Evolutionary conservation across 2,113 vertebrate species (phyloP), one percentile per base, ranked within the genome.

Genomic region (Alethe diademata): DNA sequence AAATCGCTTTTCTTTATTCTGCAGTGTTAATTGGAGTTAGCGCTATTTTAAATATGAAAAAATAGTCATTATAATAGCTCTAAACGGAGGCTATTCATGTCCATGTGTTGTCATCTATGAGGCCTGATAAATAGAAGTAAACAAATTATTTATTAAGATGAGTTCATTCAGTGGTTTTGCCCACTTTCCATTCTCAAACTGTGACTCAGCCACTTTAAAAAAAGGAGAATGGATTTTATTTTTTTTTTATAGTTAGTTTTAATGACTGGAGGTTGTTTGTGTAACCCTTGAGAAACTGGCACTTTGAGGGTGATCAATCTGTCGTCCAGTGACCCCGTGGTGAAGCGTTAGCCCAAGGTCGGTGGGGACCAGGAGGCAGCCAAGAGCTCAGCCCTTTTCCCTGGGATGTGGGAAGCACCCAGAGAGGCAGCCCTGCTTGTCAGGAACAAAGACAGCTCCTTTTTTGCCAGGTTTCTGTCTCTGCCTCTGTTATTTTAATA

Each of bases 231-330:
- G 3, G 18, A 20, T 40, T 40, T n/a, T n/a, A n/a, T n/a, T 40
- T 53, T 78, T 75, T 84, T 85, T 86, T 51, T 57, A 50, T 26
- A 40, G 50, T 70, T 76, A 64, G 25, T 75, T 96, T 82, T 94
- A 90, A 85, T 4, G 24, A 54, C 78, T 79, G 22, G 16, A 79
- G 70, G 38, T 91, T 96, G 81, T 95, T 97, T 97, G 78, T n/a
- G 20, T 97, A 94, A 97, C 90, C 94, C 71, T 76, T 89, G 92
- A 79, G 74, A 79, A 90, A 62, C 35, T 90, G 45, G 0, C 85
- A 76, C 58, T 79, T 94, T 82, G 74, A 86, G 85, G 54, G 19
- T 95, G 85, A 97, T 97, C 93, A 95, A 90, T 94, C 93, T 93
- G 70, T 43, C 73, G 19, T 43, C 57, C 90, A 33, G 65, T 95